A percentile compares a stretch with the other conserved stretches of the same genome.
Conservation (phyloP, 2,888 invertebrate genomes). For the Catonia carolina region DNA sequence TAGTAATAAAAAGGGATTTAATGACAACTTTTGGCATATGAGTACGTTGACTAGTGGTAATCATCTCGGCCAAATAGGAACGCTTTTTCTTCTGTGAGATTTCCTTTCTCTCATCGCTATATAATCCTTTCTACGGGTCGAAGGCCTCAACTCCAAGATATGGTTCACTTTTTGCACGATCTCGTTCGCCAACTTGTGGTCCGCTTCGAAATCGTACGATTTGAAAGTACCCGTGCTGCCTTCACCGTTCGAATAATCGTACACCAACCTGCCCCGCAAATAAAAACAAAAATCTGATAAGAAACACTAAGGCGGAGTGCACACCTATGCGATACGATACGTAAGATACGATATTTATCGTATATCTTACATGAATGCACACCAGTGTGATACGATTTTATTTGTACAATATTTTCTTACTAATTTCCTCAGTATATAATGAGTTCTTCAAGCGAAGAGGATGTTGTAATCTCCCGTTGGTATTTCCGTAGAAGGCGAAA, state of each 20-base stretch:
- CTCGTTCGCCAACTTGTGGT: slow-evolving; percentile 65
- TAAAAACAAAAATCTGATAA: neutral
- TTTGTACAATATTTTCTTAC: too few species aligned
- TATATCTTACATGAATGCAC: too few species aligned
- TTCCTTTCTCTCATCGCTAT: slow-evolving; percentile 67
- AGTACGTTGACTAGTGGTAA: slow-evolving; percentile 20
- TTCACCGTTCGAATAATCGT: slow-evolving; percentile 30
- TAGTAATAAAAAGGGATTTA: too few species aligned
- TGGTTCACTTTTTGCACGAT: slow-evolving; percentile 83
- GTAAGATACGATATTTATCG: too few species aligned
- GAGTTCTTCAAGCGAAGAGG: too few species aligned
- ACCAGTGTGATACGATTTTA: too few species aligned
- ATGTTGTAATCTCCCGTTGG: too few species aligned
- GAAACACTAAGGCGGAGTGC: too few species aligned
- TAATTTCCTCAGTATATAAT: too few species aligned
- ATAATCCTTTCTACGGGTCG: slow-evolving; percentile 83
- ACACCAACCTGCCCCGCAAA: slow-evolving; percentile 33
- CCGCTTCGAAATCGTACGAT: slow-evolving; percentile 82
- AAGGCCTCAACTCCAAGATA: slow-evolving; percentile 74
- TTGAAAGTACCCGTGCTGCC: slow-evolving; percentile 55
- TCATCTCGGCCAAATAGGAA: slow-evolving; percentile 40
- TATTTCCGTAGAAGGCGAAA: too few species aligned
- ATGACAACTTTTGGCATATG: neutral
- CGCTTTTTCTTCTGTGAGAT: slow-evolving; percentile 55
- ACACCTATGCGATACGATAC: too few species aligned